Evolutionary conservation across 2,888 invertebrate genomes (phyloP), one percentile per base, ranked within the genome.

Genomic region (Strigamia maritima): DNA sequence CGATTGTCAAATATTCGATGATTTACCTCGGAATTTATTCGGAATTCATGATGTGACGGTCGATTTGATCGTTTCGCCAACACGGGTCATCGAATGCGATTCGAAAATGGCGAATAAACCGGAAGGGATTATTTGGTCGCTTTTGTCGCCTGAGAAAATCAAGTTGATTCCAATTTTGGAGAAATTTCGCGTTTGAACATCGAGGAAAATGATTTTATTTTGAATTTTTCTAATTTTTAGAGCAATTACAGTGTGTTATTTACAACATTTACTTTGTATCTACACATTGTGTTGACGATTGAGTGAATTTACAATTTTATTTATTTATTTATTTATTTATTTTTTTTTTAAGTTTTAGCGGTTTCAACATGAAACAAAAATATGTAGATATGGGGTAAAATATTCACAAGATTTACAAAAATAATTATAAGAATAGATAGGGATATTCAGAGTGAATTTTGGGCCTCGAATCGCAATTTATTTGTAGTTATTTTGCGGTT

Each of bases 11-110:
- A 91, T 92, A 82, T 90, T 91, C 83, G 92, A 94, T 82, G 89
- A 90, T 79, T 87, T 95, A 82, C 93, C 94, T 3, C 88, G 89
- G 4, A 89, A 91, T 80, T 86, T 95, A 84, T 93, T 95, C 84
- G 90, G 92, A 82, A 90, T 90, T 35, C 91, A 94, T 84, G 95
- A 95, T 86, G 90, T 94, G 26, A 93, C 94, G 77, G 91, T 95
- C 77, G 95, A 95, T 86, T 90, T 93, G 83, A 95, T 95, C 84
- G 89, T 94, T 82, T 95, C 95, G 10, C 94, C 94, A 38, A 93
- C 92, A 14, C 90, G 92, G 87, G 91, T 93, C 82, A 90, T 92
- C 83, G 85, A 89, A 82, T 90, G 92, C 79, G 85, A 87, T 78
- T 88, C 89, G 78, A 88, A 87, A 81, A 85, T 90, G 81, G 87